These are phyloP conservation scores for Gonocerus acuteangulatus DNA, from an alignment of 2,888 invertebrate species.

Conservation along the genomic window DNA sequence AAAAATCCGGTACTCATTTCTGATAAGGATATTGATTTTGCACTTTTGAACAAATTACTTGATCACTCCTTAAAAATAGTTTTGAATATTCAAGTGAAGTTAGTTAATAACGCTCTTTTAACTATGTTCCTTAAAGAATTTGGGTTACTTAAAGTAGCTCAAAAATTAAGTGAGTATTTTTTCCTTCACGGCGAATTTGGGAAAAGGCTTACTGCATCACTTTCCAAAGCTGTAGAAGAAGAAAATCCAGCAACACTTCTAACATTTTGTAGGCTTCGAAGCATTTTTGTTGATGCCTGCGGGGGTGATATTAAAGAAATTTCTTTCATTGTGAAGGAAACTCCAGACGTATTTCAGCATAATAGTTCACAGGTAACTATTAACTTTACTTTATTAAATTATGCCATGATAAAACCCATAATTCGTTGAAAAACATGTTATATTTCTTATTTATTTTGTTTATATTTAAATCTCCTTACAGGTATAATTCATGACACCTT, in stretches of 20 bases:
- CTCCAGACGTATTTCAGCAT: slow-evolving; percentile 6
- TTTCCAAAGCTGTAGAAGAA: slow-evolving; percentile 7
- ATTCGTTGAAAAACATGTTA: too few species aligned
- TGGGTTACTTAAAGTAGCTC: background rate
- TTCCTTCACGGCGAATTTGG: slow-evolving; percentile 13
- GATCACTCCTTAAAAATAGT: slow-evolving; percentile 4
- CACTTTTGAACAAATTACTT: background rate
- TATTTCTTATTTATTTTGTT: background rate
- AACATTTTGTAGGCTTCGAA: slow-evolving; percentile 5
- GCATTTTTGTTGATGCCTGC: slow-evolving; percentile 1
- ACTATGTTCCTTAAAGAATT: slow-evolving; percentile 10
- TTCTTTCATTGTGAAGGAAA: slow-evolving; percentile 18
- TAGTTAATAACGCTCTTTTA: slow-evolving; percentile 12
- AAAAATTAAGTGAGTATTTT: slow-evolving; percentile 7
- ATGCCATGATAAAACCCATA: background rate
- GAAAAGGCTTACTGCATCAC: background rate
- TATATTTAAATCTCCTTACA: background rate
- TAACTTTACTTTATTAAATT: background rate
- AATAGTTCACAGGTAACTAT: slow-evolving; percentile 10
- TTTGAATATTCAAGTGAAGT: background rate
- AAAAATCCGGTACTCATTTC: background rate
- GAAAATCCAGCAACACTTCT: slow-evolving; percentile 3
- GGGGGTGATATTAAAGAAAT: slow-evolving; percentile 3
- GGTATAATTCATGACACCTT: too few species aligned
- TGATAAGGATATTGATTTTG: background rate